These are phyloP conservation scores for Tyto alba DNA, from an alignment of 2,113 vertebrate species.

Conservation along the genomic window DNA sequence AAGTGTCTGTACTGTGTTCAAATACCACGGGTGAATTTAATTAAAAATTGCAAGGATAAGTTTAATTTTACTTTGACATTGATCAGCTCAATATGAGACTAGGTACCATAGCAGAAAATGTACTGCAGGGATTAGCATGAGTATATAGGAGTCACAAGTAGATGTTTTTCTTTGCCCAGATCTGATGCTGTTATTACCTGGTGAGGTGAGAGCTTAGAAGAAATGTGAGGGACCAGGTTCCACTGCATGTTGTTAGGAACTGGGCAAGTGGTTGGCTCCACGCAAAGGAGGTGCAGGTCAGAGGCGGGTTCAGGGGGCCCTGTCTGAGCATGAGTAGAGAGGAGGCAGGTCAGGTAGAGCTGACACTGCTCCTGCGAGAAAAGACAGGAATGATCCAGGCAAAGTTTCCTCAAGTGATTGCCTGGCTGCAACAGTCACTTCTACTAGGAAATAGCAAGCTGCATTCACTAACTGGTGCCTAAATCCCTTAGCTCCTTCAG, in stretches of 20 bases:
- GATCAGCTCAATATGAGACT: neutral
- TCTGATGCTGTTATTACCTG: neutral
- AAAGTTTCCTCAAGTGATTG: neutral
- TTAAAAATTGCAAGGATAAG: neutral
- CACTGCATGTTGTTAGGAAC: fast-evolving
- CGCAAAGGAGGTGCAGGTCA: neutral
- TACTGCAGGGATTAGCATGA: neutral
- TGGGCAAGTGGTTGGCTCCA: neutral
- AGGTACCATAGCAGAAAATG: neutral
- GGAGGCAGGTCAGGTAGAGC: neutral
- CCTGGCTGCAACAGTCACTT: neutral
- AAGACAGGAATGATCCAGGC: neutral
- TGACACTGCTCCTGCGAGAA: neutral
- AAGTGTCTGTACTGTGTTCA: neutral
- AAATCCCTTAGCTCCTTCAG: neutral
- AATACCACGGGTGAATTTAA: neutral
- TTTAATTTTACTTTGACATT: slow-evolving; percentile 6
- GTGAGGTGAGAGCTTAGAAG: neutral
- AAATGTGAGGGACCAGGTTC: neutral
- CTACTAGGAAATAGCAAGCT: neutral
- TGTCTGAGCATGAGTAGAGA: neutral
- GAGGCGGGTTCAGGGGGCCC: neutral
- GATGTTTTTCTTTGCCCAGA: neutral
- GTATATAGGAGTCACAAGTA: neutral
- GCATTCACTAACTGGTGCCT: neutral